Conservation (phyloP, 2,113 vertebrate species). For the Speoplatyrhinus poulsoni region DNA sequence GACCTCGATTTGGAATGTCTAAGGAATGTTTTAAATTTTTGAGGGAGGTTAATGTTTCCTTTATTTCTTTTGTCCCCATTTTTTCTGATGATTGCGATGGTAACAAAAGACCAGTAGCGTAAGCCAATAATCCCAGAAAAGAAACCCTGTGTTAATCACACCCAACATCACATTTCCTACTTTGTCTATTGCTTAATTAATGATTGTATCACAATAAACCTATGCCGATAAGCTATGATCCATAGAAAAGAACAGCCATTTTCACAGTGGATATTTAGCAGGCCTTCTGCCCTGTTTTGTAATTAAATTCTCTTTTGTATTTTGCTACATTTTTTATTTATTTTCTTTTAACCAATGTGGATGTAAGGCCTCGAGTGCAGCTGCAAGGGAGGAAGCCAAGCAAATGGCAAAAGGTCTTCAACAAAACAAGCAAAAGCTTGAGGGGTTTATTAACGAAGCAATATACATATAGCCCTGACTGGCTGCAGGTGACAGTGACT, state of each 20-base stretch:
- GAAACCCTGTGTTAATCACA: conserved; percentile 1
- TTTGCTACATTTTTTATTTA: background rate
- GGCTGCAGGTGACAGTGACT: no score
- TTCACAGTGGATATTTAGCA: background rate
- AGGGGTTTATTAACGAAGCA: no score
- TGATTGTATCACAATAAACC: conserved; percentile 36
- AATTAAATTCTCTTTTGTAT: background rate
- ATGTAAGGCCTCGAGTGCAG: no score
- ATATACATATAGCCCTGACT: no score
- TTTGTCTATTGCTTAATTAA: conserved; percentile 40
- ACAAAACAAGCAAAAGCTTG: no score
- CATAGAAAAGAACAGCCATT: background rate
- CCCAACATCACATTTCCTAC: conserved; percentile 15
- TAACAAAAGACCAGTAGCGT: conserved; percentile 42
- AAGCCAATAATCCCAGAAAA: conserved; percentile 28
- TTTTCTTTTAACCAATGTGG: conserved; percentile 25
- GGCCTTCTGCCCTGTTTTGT: background rate
- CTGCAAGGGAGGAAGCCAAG: no score
- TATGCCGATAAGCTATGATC: background rate
- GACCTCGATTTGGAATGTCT: background rate
- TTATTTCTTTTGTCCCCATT: conserved; percentile 29
- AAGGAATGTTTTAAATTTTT: conserved; percentile 9
- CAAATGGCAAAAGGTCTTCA: no score
- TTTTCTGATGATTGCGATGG: conserved; percentile 34
- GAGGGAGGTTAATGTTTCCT: conserved; percentile 25